phyloP scores from a whole-genome alignment of 2,113 vertebrate genomes.

The Nyctibius bracteatus region DNA sequence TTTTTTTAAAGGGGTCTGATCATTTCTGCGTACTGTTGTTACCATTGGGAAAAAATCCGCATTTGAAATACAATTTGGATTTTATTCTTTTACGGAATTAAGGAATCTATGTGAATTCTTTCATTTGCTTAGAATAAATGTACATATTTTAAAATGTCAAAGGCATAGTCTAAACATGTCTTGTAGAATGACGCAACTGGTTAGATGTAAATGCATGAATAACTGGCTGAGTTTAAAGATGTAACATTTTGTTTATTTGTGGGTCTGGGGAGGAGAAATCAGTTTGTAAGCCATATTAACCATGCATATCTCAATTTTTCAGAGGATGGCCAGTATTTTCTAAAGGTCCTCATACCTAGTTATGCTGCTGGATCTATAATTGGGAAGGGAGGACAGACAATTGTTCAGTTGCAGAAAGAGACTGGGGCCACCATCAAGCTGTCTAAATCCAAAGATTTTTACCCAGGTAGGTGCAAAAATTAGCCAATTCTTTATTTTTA shows the following conservation, averaged over 20 bases:
- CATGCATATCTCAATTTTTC: conserved; percentile 76
- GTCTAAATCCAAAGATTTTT: conserved; percentile 92
- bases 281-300: conserved; percentile 63
- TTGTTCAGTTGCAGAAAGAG: conserved; percentile 90
- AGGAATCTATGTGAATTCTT: conserved; percentile 2
- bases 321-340: conserved; percentile 91
- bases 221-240: neutral
- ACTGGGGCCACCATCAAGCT: conserved; percentile 90
- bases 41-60: neutral
- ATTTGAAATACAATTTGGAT: conserved; percentile 56
- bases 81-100: conserved; percentile 49
- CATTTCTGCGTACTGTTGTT: conserved; percentile 47
- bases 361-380: conserved; percentile 92
- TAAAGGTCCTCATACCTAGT: conserved; percentile 91
- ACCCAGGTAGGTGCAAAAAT: conserved; percentile 83
- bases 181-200: conserved; percentile 54
- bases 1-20: conserved; percentile 26
- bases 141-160: conserved; percentile 7
- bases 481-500: conserved; percentile 60
- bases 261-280: conserved; percentile 30
- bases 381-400: conserved; percentile 90
- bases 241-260: conserved; percentile 44
- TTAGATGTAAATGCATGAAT: conserved; percentile 20
- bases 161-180: neutral
- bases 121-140: conserved; percentile 26